A percentile compares a stretch with the other conserved stretches of the same genome.
Evolutionary conservation across 2,797 vertebrate genomes (phyloP).

Genomic region (Sebastes cheni): DNA sequence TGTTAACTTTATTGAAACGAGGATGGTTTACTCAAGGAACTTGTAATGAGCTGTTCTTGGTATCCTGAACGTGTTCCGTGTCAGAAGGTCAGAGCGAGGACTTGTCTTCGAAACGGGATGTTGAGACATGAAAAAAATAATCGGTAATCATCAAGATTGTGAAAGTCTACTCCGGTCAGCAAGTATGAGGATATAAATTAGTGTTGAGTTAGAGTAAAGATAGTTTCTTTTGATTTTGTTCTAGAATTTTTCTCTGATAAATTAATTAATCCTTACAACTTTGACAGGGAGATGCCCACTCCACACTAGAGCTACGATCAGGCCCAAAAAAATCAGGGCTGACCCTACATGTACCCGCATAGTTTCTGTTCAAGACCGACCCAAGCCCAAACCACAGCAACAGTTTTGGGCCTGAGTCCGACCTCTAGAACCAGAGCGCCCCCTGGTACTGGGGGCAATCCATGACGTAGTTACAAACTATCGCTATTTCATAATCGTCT

Average conservation of each 20-base stretch:
- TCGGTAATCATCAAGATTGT: not conserved
- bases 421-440: no score
- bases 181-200: not conserved
- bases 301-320: no score
- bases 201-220: not conserved
- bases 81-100: constrained; percentile 14
- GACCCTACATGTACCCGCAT: no score
- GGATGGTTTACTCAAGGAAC: constrained; percentile 40
- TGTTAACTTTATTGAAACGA: constrained; percentile 6
- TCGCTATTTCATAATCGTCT: no score
- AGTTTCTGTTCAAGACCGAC: no score
- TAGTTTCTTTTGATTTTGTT: not conserved
- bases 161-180: not conserved
- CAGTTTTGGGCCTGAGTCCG: accelerated
- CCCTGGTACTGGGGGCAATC: no score
- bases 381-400: accelerated
- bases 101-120: not conserved
- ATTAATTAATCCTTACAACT: no score
- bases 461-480: no score
- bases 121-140: not conserved
- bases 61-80: constrained; percentile 22
- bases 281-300: no score
- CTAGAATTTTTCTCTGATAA: no score
- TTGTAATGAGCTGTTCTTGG: constrained; percentile 37
- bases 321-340: no score